A percentile compares a stretch with the other conserved stretches of the same genome.
phyloP scores from a whole-genome alignment of 2,113 vertebrate genomes.

The Ariopsis seemanni region DNA sequence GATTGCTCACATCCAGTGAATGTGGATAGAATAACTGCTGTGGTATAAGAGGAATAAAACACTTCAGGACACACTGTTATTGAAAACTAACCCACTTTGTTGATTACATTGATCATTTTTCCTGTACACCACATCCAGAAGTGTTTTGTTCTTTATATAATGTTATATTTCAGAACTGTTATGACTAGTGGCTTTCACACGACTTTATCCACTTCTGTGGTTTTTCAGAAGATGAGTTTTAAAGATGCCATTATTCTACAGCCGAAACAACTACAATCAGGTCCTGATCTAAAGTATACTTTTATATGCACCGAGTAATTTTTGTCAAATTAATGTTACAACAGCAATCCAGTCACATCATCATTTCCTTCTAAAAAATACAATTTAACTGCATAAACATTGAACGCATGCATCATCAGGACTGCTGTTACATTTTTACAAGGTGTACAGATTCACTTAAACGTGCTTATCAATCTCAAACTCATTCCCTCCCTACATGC shows the following conservation, averaged over 20 bases:
- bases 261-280: too few species aligned
- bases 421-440: background rate
- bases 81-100: background rate
- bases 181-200: background rate
- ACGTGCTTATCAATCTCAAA: background rate
- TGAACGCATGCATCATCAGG: background rate
- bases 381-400: too few species aligned
- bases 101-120: background rate
- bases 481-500: background rate
- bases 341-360: background rate
- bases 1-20: too few species aligned
- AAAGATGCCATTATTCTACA: background rate
- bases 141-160: background rate
- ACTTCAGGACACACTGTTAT: background rate
- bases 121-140: too few species aligned
- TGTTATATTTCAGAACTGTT: background rate
- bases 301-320: background rate
- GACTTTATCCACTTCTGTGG: background rate
- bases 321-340: background rate
- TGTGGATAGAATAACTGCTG: background rate
- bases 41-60: background rate
- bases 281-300: background rate
- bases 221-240: background rate
- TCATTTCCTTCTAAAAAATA: background rate
- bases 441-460: background rate